phyloP scores from a whole-genome alignment of 2,113 vertebrate species.

The Chiloscyllium plagiosum region DNA sequence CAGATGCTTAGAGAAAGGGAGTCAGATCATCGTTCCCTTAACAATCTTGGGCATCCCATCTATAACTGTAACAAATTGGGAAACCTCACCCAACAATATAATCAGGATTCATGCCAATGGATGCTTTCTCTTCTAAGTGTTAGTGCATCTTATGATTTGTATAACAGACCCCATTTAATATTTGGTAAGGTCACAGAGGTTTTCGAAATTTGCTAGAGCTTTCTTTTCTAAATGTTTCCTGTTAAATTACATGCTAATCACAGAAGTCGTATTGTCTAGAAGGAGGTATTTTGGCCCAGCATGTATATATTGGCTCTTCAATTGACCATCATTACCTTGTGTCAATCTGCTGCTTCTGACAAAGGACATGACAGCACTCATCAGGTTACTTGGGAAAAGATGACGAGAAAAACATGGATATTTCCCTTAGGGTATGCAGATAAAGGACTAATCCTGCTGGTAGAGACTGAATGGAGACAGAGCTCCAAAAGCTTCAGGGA shows the following conservation, averaged over 20 bases:
- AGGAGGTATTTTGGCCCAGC: no score
- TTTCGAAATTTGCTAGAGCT: no score
- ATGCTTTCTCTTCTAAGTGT: neutral
- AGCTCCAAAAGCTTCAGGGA: neutral
- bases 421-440: neutral
- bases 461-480: neutral
- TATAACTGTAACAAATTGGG: no score
- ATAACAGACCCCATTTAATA: neutral
- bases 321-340: no score
- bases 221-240: neutral
- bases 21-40: no score
- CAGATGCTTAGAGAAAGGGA: no score
- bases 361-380: neutral
- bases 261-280: no score
- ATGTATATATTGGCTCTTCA: no score
- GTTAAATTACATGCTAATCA: neutral
- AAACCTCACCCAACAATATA: neutral
- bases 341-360: neutral
- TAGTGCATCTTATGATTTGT: neutral
- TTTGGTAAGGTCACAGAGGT: no score
- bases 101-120: neutral
- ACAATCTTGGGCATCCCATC: no score
- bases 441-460: neutral
- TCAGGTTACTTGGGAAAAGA: neutral
- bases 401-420: neutral